A percentile compares a stretch with the other conserved stretches of the same genome.
Evolutionary conservation across 2,888 invertebrate species (phyloP).

Genomic region (Caprella mutica): DNA sequence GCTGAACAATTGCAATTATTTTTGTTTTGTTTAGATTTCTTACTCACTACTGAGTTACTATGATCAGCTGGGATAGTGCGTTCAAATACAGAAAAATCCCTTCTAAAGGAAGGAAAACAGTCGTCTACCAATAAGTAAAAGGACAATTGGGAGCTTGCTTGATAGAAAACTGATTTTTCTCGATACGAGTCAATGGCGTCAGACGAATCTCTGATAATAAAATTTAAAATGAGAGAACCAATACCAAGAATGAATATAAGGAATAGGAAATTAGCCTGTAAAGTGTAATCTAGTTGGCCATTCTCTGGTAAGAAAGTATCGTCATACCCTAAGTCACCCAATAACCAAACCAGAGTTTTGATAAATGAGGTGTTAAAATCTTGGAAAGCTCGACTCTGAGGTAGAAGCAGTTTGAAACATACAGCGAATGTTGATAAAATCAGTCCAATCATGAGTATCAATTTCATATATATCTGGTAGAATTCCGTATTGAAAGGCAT

Average conservation of each 20-base stretch:
- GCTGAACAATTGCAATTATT: too few relatives aligned
- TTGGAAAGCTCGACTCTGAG: not conserved
- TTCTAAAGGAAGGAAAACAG: too few relatives aligned
- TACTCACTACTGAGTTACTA: too few relatives aligned
- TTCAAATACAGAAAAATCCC: too few relatives aligned
- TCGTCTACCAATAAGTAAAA: too few relatives aligned
- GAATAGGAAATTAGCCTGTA: slow-evolving; percentile 11
- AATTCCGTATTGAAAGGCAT: not conserved
- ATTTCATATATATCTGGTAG: slow-evolving; percentile 1
- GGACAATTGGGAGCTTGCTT: too few relatives aligned
- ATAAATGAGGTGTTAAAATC: slow-evolving; percentile 12
- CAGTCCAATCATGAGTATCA: slow-evolving; percentile 7
- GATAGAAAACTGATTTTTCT: too few relatives aligned
- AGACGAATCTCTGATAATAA: slow-evolving; percentile 2
- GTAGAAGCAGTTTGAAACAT: slow-evolving; percentile 15
- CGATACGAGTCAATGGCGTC: too few relatives aligned
- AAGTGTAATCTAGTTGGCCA: slow-evolving; percentile 7
- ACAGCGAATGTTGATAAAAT: slow-evolving; percentile 11
- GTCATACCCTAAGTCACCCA: slow-evolving; percentile 20
- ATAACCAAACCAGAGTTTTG: slow-evolving; percentile 19
- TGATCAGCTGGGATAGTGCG: too few relatives aligned
- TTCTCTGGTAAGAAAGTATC: slow-evolving; percentile 11
- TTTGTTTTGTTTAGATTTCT: too few relatives aligned
- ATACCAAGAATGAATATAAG: slow-evolving; percentile 14
- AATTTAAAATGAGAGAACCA: slow-evolving; percentile 11